phyloP scores from a whole-genome alignment of 1,140 invertebrate genomes.

The Venustaconcha ellipsiformis region DNA sequence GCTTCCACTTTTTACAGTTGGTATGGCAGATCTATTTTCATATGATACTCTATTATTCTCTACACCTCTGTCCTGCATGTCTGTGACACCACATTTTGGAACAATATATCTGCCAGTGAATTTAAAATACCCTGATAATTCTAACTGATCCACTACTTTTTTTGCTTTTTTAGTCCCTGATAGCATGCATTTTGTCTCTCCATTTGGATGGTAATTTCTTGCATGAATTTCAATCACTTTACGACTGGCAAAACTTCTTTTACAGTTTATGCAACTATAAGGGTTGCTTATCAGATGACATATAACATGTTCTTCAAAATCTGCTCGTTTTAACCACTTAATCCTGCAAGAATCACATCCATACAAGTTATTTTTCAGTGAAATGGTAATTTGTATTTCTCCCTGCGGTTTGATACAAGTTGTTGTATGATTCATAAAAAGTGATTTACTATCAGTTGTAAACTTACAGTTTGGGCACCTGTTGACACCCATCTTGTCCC shows the following conservation, averaged over 20 bases:
- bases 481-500: neutral
- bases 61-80: too few species aligned
- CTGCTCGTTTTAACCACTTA: conserved; percentile 3
- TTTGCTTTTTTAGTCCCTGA: conserved; percentile 21
- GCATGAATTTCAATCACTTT: conserved; percentile 22
- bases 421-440: conserved; percentile 20
- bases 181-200: conserved; percentile 17
- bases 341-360: conserved; percentile 1
- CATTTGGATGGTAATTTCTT: conserved; percentile 13
- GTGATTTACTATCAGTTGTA: conserved; percentile 8
- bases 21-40: too few species aligned
- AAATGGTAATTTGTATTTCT: neutral
- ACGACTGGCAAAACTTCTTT: conserved; percentile 19
- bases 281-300: conserved; percentile 16
- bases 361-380: too few species aligned
- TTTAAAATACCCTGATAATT: neutral
- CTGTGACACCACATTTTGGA: too few species aligned
- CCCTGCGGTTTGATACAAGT: conserved; percentile 6
- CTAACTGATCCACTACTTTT: conserved; percentile 9
- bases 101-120: too few species aligned
- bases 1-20: too few species aligned
- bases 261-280: conserved; percentile 25
- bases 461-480: conserved; percentile 24
- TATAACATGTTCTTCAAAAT: conserved; percentile 35
- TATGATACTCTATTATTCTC: too few species aligned